A percentile compares a stretch with the other conserved stretches of the same genome.
phyloP scores from a whole-genome alignment of 2,113 vertebrate species.

The Gymnocephalus cernua region DNA sequence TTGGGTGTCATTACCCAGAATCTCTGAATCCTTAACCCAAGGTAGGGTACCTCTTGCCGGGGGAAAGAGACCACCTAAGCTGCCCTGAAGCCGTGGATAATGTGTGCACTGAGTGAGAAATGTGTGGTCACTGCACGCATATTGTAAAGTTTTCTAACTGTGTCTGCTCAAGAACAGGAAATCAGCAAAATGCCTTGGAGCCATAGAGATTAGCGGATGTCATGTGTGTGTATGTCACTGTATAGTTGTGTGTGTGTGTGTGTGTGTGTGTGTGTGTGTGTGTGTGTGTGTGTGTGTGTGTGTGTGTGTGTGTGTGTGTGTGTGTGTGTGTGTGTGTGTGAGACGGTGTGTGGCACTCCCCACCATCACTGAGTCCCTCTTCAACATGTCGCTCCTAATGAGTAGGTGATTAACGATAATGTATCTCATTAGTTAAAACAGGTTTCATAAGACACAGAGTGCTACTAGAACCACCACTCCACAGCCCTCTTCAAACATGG shows the following conservation, averaged over 20 bases:
- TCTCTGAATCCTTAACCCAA: slow-evolving; percentile 69
- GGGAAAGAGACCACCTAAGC: slow-evolving; percentile 27
- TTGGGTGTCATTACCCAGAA: slow-evolving; percentile 72
- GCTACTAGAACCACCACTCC: slow-evolving; percentile 35
- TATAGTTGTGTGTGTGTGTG: background rate
- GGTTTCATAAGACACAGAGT: slow-evolving; percentile 64
- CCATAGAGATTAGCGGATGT: slow-evolving; percentile 10
- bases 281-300: slow-evolving; percentile 39
- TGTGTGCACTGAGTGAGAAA: slow-evolving; percentile 17
- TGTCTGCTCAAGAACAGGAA: slow-evolving; percentile 21
- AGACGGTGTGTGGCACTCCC: slow-evolving; percentile 18
- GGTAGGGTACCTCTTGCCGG: slow-evolving; percentile 38
- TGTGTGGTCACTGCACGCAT: background rate
- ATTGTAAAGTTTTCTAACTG: slow-evolving; percentile 21
- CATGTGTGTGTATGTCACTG: slow-evolving; percentile 22
- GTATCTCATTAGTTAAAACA: slow-evolving; percentile 79
- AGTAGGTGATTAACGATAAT: slow-evolving; percentile 80
- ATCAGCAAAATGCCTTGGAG: slow-evolving; percentile 27
- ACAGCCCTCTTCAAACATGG: slow-evolving; percentile 38
- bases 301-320: slow-evolving; percentile 17
- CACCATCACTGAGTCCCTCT: slow-evolving; percentile 50
- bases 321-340: slow-evolving; percentile 9
- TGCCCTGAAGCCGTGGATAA: slow-evolving; percentile 17
- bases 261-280: slow-evolving; percentile 1
- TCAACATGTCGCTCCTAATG: slow-evolving; percentile 69